Base-by-base conservation (phyloP, 1,140 invertebrate genomes). In the Epicauta chinensis region DNA sequence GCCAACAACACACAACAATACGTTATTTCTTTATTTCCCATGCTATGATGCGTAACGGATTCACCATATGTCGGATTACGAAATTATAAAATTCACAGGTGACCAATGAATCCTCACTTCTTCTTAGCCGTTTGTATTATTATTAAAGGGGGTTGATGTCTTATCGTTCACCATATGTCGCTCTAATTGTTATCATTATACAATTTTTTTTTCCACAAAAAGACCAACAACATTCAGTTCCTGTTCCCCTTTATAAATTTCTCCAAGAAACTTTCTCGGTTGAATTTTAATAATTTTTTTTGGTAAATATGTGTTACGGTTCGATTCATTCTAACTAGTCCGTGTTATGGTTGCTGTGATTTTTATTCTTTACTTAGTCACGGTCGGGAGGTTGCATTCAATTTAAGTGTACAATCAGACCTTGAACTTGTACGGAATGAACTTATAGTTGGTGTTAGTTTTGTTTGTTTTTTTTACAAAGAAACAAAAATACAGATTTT, bases 31-130 rank as follows among this genome's bases (percentile, higher is more conserved):
- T 47, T 40, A 44, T 55, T 55, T 50, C 53, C 38, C 47, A 45
- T 40, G 53, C 53, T 48, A 48, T 56, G 49, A 53, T 48, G 55
- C 55, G 50, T 56, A 56, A 56, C 55, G 55, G 49, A 56, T 47
- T 42, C 44, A 48, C 55, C 55, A 56, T 43, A 56, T 56, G 55
- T 38, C 40, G 47, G 39, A 23, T 23, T 40, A 17, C 39, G 10
- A 16, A 34, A 23, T 5, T 23, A n/a, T n/a, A n/a, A n/a, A n/a
- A n/a, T n/a, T n/a, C 37, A 51, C 55, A 56, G 55, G 55, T 56
- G 55, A 53, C 31, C 40, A 32, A n/a, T 23, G 23, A 23, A 23
- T 14, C 30, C 16, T 31, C 43, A 51, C 32, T 5, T 41, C 30
- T 55, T 55, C 46, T 50, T 38, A 47, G 29, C 45, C 45, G 45